Conservation (phyloP, 2,888 invertebrate genomes). For the Mesorhabditis belari region DNA sequence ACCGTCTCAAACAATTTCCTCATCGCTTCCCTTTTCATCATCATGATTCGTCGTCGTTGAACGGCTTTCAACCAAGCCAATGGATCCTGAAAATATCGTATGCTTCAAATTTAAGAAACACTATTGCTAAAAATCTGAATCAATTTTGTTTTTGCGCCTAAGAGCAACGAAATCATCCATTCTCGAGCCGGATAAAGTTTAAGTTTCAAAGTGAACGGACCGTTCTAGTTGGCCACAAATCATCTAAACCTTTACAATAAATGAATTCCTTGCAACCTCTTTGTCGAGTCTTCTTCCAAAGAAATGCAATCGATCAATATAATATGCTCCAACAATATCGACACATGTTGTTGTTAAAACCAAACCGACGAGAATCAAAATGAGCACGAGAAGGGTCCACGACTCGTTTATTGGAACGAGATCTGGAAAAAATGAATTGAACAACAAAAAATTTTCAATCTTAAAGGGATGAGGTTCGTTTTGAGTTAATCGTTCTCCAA, state of each 20-base stretch:
- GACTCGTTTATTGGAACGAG: constrained; percentile 67
- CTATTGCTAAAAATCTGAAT: not conserved
- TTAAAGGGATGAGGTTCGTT: too few species aligned
- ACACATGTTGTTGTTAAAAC: constrained; percentile 94
- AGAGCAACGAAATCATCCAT: too few species aligned
- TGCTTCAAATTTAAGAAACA: not conserved
- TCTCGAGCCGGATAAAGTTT: too few species aligned
- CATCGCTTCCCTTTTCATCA: constrained; percentile 52
- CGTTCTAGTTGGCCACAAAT: not conserved
- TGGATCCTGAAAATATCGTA: constrained; percentile 33
- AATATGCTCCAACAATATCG: constrained; percentile 75
- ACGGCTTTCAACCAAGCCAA: constrained; percentile 50
- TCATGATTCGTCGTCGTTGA: constrained; percentile 48
- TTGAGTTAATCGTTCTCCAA: too few species aligned
- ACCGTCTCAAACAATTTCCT: constrained; percentile 50
- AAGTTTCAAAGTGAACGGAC: too few species aligned
- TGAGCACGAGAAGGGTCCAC: constrained; percentile 79
- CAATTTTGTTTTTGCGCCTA: not conserved
- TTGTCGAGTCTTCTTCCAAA: constrained; percentile 48
- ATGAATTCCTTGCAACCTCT: constrained; percentile 6
- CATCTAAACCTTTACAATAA: not conserved
- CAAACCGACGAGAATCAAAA: constrained; percentile 84
- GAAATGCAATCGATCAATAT: constrained; percentile 51
- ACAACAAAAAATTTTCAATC: not conserved
- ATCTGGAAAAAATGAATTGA: constrained; percentile 14